Conservation (phyloP, 2,888 invertebrate genomes). For the Hipparchia sbordonii region DNA sequence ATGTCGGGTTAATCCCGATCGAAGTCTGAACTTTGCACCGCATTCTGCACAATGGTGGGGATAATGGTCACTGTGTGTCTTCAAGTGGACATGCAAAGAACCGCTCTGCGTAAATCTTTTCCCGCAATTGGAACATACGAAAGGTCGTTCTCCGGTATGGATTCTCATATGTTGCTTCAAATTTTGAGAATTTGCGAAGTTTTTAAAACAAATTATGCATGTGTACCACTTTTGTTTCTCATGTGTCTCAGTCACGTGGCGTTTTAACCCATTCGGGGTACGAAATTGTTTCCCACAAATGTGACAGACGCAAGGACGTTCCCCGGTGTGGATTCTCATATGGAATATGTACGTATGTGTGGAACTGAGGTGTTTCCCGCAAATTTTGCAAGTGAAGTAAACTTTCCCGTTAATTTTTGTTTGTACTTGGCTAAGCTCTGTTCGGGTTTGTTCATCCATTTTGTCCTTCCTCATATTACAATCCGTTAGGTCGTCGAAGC, state of each 20-base stretch:
- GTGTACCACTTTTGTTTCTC: constrained; percentile 82
- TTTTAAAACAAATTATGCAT: constrained; percentile 80
- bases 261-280: constrained; percentile 84
- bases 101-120: constrained; percentile 86
- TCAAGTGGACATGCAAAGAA: constrained; percentile 84
- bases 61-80: constrained; percentile 81
- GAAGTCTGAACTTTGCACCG: constrained; percentile 83
- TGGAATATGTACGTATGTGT: constrained; percentile 85
- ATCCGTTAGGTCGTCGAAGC: constrained; percentile 67
- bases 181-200: constrained; percentile 84
- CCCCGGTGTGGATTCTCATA: constrained; percentile 85
- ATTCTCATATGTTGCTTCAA: constrained; percentile 83
- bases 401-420: constrained; percentile 75
- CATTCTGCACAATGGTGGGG: constrained; percentile 84
- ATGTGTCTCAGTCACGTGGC: constrained; percentile 85
- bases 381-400: constrained; percentile 82
- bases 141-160: constrained; percentile 84
- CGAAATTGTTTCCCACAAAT: constrained; percentile 86
- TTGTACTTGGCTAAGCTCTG: constrained; percentile 56
- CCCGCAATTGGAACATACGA: constrained; percentile 83
- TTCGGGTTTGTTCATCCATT: constrained; percentile 63
- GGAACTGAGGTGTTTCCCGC: constrained; percentile 83
- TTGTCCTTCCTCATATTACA: constrained; percentile 63
- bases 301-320: constrained; percentile 86
- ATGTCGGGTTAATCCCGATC: constrained; percentile 82